Evolutionary conservation across 2,113 vertebrate genomes (phyloP), one percentile per base, ranked within the genome.

Genomic region (Numida meleagris): DNA sequence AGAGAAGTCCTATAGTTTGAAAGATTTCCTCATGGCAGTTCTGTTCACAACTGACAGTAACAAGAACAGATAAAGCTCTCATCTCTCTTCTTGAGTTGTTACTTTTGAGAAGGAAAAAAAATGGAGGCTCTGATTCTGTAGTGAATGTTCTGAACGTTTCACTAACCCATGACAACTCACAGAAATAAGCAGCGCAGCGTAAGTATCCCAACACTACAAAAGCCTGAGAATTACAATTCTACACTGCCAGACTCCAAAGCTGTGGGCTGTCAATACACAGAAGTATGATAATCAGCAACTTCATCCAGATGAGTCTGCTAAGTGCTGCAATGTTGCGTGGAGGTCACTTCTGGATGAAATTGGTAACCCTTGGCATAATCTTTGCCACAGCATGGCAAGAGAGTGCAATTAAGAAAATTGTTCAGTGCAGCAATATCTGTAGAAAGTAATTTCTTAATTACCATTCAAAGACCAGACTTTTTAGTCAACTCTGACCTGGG

Each of bases 1-100:
- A 38, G 33, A 73, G 38, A 86, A 84, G 66, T 45, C 9, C 16
- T 48, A 10, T 0, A 3, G 13, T 10, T 53, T 31, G 14, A 80
- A 43, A 66, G 10, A 75, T 14, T 18, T 74, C n/a, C 45, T 82
- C 4, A 0, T 5, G 51, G 66, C 15, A 13, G 4, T 53, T 71
- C 57, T 66, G 25, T 58, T 59, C 84, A 90, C 15, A 88, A n/a
- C 0, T n/a, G 42, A 68, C 6, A 86, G 31, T 23, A 86, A 83
- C 4, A 27, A 57, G 38, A 33, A n/a, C 17, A 11, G 12, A 36
- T 0, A 0, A 48, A 89, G 59, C n/a, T 65, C 2, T 4, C 24
- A 4, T 40, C 29, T 67, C 29, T 61, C 20, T 46, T 50, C 20
- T 29, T 51, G 51, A 12, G 8, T 1, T n/a, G 31, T 40, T 82